These are phyloP conservation scores for Cotesia congregata DNA, from an alignment of 2,888 invertebrate genomes.

Conservation along the genomic window DNA sequence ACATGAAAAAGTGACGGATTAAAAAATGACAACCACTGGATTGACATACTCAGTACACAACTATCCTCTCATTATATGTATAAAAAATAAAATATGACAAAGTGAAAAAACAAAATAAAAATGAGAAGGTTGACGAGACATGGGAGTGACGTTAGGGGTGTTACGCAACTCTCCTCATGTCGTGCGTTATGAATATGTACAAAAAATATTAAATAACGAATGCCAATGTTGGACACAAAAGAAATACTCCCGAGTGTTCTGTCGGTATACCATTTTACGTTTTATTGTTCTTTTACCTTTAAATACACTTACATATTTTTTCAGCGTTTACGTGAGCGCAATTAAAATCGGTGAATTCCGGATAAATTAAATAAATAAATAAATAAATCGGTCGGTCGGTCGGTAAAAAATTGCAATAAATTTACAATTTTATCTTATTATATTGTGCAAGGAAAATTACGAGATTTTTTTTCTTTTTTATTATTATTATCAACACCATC, in stretches of 20 bases:
- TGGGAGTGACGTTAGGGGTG: conserved; percentile 40
- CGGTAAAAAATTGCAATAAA: not conserved
- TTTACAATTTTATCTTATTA: not conserved
- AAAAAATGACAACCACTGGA: conserved; percentile 46
- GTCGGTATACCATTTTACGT: conserved; percentile 26
- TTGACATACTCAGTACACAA: conserved; percentile 40
- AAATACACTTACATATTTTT: conserved; percentile 17
- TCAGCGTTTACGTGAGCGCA: conserved; percentile 53
- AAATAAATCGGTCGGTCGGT: not conserved
- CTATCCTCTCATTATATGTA: conserved; percentile 18
- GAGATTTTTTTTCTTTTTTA: not conserved
- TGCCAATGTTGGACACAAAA: conserved; percentile 55
- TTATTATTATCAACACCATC: not conserved
- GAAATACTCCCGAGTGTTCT: conserved; percentile 48
- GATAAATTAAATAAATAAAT: not conserved
- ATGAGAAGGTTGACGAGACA: conserved; percentile 7
- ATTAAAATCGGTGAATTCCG: conserved; percentile 27
- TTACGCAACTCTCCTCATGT: conserved; percentile 55
- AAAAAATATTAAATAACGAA: conserved; percentile 58
- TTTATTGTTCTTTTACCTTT: conserved; percentile 25
- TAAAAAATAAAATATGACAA: not conserved
- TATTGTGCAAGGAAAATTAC: not conserved
- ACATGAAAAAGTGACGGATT: no score
- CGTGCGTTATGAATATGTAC: conserved; percentile 64
- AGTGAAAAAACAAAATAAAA: conserved; percentile 44